phyloP scores from a whole-genome alignment of 1,140 invertebrate species.

The Harpegnathos saltator region DNA sequence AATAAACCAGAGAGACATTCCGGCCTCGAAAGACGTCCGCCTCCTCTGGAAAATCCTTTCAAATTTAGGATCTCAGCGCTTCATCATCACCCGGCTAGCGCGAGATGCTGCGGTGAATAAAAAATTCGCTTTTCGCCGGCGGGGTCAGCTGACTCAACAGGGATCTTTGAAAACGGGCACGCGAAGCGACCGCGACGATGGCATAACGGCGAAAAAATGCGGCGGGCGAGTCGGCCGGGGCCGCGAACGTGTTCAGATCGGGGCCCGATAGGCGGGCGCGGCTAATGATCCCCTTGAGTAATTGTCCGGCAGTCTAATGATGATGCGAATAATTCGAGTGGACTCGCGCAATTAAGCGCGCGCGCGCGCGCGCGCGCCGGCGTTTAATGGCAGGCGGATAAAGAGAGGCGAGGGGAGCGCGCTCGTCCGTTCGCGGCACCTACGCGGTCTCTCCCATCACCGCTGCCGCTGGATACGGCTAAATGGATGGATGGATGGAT shows the following conservation, averaged over 20 bases:
- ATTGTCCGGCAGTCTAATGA: slow-evolving; percentile 34
- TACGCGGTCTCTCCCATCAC: slow-evolving; percentile 18
- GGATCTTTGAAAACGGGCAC: slow-evolving; percentile 21
- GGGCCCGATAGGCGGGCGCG: neutral
- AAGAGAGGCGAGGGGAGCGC: slow-evolving; percentile 27
- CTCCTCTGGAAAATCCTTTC: too few species aligned
- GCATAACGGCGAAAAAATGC: slow-evolving; percentile 14
- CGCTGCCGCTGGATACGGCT: too few species aligned
- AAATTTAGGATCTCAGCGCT: too few species aligned
- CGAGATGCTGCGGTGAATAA: too few species aligned
- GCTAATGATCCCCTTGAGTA: slow-evolving; percentile 7
- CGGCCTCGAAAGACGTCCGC: too few species aligned
- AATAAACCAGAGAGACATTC: too few species aligned
- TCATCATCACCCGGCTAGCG: too few species aligned
- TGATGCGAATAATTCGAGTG: slow-evolving; percentile 29
- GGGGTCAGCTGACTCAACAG: too few species aligned
- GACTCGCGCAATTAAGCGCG: slow-evolving; percentile 45
- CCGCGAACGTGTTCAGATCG: neutral
- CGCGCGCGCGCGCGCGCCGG: slow-evolving; percentile 20
- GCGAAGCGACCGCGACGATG: neutral
- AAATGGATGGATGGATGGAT: too few species aligned
- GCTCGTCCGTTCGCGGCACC: slow-evolving; percentile 33
- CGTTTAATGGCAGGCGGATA: slow-evolving; percentile 43
- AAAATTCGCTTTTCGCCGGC: too few species aligned
- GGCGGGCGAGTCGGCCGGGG: neutral